Evolutionary conservation across 2,797 vertebrate genomes (phyloP).

Genomic region (Rallus crepitans): DNA sequence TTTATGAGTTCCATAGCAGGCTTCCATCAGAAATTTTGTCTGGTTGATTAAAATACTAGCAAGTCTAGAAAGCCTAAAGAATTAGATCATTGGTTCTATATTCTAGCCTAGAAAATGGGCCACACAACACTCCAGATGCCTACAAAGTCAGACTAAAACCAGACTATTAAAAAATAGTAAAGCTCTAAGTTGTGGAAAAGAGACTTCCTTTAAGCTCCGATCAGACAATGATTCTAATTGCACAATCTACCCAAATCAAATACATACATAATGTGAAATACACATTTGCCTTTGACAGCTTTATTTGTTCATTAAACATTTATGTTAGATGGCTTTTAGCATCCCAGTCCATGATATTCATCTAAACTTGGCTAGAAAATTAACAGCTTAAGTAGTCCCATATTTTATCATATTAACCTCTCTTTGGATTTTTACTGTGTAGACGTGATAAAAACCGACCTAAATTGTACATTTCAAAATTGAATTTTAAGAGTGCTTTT

Average conservation of each 20-base stretch:
- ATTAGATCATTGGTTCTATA: background rate
- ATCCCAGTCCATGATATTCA: slow-evolving; percentile 16
- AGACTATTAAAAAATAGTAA: background rate
- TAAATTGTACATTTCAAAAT: background rate
- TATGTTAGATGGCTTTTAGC: slow-evolving; percentile 48
- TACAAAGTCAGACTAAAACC: background rate
- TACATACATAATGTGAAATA: background rate
- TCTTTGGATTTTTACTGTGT: background rate
- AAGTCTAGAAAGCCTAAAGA: background rate
- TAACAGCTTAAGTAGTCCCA: slow-evolving; percentile 39
- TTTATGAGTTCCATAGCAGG: background rate
- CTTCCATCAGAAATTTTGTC: background rate
- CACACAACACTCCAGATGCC: background rate
- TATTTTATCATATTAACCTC: slow-evolving; percentile 51
- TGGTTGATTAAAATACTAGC: background rate
- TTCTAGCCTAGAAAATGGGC: background rate
- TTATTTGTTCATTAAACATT: slow-evolving; percentile 74
- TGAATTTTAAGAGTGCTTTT: background rate
- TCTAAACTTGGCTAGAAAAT: slow-evolving; percentile 53
- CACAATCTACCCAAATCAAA: slow-evolving; percentile 1
- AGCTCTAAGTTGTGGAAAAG: background rate
- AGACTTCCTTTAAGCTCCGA: background rate
- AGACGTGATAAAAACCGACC: background rate
- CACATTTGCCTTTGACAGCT: slow-evolving; percentile 52
- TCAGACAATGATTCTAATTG: background rate